Percentiles rank a stretch among this genome's conserved stretches.
phyloP scores from a whole-genome alignment of 2,888 invertebrate species.

The Pammene aurita region DNA sequence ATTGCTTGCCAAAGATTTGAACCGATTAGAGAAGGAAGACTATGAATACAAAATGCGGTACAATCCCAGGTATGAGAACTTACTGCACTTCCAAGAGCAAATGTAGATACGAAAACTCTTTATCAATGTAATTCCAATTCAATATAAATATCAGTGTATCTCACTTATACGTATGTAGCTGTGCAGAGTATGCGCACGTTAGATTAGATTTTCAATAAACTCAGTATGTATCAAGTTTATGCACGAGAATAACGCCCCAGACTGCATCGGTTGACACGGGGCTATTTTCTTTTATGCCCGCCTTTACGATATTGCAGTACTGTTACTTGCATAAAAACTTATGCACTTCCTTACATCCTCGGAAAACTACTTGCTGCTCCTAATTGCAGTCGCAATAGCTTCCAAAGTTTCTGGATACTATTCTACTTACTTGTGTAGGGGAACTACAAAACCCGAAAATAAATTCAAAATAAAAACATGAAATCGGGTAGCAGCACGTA shows the following conservation, averaged over 20 bases:
- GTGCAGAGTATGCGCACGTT: neutral
- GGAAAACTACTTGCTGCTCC: conserved; percentile 33
- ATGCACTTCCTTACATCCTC: conserved; percentile 33
- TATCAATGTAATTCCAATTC: conserved; percentile 1
- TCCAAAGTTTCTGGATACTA: conserved; percentile 6
- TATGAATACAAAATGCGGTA: conserved; percentile 8
- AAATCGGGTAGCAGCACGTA: neutral
- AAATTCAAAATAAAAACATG: neutral
- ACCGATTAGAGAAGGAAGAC: conserved; percentile 17
- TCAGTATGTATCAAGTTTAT: neutral
- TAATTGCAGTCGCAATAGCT: conserved; percentile 38
- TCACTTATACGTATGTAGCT: neutral
- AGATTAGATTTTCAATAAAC: neutral
- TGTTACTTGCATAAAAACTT: conserved; percentile 39
- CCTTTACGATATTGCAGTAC: conserved; percentile 41
- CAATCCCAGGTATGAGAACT: conserved; percentile 21
- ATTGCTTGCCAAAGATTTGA: neutral
- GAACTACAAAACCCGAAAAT: too few relatives aligned
- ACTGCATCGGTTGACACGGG: conserved; percentile 34
- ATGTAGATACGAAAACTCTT: neutral
- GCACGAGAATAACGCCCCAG: neutral
- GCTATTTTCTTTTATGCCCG: conserved; percentile 39
- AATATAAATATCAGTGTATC: neutral
- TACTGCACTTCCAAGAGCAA: neutral
- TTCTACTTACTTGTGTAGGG: neutral